phyloP scores from a whole-genome alignment of 2,888 invertebrate species.

The Thera britannica region DNA sequence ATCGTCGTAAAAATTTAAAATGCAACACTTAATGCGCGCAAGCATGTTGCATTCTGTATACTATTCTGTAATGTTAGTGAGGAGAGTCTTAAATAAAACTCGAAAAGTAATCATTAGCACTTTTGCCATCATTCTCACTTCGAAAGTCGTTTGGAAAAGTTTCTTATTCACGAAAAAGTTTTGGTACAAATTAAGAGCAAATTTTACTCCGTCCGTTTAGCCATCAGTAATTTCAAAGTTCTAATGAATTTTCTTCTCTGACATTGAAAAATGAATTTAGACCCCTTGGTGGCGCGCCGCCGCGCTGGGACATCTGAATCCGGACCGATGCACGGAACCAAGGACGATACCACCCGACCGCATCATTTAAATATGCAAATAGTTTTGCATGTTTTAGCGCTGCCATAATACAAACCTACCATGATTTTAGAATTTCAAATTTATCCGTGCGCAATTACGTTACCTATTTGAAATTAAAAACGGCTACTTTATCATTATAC shows the following conservation, averaged over 20 bases:
- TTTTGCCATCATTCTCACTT: slow-evolving; percentile 77
- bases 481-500: slow-evolving; percentile 24
- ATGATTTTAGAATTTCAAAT: slow-evolving; percentile 37
- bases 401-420: slow-evolving; percentile 37
- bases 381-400: slow-evolving; percentile 40
- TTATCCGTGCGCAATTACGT: slow-evolving; percentile 11
- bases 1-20: too few species aligned
- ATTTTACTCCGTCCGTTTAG: slow-evolving; percentile 83
- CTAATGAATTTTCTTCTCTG: slow-evolving; percentile 84
- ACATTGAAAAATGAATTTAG: slow-evolving; percentile 84
- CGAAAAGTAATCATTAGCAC: slow-evolving; percentile 77
- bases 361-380: slow-evolving; percentile 49
- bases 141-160: slow-evolving; percentile 78
- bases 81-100: slow-evolving; percentile 51
- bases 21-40: too few species aligned
- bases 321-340: slow-evolving; percentile 60
- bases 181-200: slow-evolving; percentile 83
- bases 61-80: slow-evolving; percentile 3
- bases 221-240: slow-evolving; percentile 84
- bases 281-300: slow-evolving; percentile 64
- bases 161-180: slow-evolving; percentile 80
- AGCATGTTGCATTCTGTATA: neutral
- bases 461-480: slow-evolving; percentile 25
- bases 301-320: slow-evolving; percentile 66
- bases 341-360: slow-evolving; percentile 49